phyloP scores from a whole-genome alignment of 1,140 invertebrate species.

The Sweltsa coloradensis region DNA sequence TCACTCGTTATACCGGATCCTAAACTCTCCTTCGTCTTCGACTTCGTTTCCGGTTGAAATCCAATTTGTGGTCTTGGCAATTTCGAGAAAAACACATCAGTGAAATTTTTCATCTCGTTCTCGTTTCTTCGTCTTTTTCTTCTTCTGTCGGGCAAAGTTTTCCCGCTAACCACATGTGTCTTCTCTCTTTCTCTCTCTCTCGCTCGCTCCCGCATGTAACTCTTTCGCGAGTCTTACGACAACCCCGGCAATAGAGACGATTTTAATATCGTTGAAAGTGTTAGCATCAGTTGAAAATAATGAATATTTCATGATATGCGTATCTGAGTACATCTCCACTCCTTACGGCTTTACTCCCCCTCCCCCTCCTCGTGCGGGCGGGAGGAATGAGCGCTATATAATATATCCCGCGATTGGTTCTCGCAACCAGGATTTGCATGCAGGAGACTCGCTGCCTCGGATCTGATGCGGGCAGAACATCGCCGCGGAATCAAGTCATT shows the following conservation, averaged over 20 bases:
- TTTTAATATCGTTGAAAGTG: constrained; percentile 12
- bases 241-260: constrained; percentile 5
- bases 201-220: background rate
- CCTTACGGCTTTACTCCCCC: background rate
- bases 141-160: no score
- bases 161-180: background rate
- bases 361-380: background rate
- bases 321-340: background rate
- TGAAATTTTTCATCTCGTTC: no score
- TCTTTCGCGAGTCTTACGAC: background rate
- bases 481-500: background rate
- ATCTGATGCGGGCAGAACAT: background rate
- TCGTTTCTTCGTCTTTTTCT: no score
- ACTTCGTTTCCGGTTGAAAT: background rate
- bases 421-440: constrained; percentile 1
- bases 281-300: constrained; percentile 4
- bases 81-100: constrained; percentile 1
- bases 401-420: constrained; percentile 1
- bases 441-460: no score
- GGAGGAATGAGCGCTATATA: no score
- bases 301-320: constrained; percentile 11
- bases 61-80: constrained; percentile 5
- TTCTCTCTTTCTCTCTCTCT: background rate
- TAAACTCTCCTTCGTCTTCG: background rate
- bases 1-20: no score